These are phyloP conservation scores for Gobio gobio DNA, from an alignment of 2,113 vertebrate species.

Conservation along the genomic window DNA sequence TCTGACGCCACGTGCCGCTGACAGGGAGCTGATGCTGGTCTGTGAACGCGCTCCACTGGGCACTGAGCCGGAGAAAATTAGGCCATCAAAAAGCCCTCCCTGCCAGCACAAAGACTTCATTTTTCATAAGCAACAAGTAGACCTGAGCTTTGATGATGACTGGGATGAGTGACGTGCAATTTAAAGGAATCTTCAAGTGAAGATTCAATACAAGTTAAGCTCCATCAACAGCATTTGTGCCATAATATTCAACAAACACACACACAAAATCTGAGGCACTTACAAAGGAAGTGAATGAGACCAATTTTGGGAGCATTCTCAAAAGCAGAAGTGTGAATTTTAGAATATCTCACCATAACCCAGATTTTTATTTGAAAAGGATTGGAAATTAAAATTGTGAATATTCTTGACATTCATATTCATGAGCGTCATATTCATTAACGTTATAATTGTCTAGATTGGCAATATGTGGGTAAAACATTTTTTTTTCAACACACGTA, in stretches of 20 bases:
- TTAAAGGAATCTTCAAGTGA: background rate
- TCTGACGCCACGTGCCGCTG: background rate
- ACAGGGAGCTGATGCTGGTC: background rate
- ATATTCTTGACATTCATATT: too few species aligned
- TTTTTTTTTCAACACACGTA: too few species aligned
- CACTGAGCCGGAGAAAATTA: slow-evolving; percentile 16
- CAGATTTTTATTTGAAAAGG: too few species aligned
- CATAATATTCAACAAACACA: background rate
- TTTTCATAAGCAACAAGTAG: slow-evolving; percentile 24
- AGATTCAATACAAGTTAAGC: background rate
- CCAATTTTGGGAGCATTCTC: background rate
- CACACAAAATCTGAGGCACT: background rate
- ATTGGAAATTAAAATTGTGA: too few species aligned
- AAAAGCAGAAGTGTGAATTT: background rate
- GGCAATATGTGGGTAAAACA: too few species aligned
- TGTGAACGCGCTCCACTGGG: background rate
- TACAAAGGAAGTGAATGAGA: background rate
- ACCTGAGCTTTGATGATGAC: slow-evolving; percentile 17
- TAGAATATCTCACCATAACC: too few species aligned
- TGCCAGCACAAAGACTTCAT: slow-evolving; percentile 4
- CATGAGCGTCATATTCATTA: too few species aligned
- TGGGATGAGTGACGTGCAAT: background rate
- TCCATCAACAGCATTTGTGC: background rate
- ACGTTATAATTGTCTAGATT: too few species aligned
- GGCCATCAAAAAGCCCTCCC: slow-evolving; percentile 18